A percentile compares a stretch with the other conserved stretches of the same genome.
phyloP scores from a whole-genome alignment of 2,113 vertebrate species.

The Athene cunicularia region DNA sequence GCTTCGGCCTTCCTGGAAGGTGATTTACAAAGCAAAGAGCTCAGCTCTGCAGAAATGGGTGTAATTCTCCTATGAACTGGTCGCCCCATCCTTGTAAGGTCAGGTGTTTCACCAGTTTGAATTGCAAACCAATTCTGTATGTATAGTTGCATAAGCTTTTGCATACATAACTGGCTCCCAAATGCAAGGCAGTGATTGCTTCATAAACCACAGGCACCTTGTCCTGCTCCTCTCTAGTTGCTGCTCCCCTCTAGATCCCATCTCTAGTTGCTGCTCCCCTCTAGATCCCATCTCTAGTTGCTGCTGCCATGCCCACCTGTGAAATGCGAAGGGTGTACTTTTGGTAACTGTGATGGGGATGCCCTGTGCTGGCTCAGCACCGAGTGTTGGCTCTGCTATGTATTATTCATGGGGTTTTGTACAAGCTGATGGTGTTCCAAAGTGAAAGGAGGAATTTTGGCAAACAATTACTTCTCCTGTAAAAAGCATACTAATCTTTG shows the following conservation, averaged over 20 bases:
- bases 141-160: neutral
- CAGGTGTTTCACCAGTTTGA: neutral
- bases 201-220: fast-evolving
- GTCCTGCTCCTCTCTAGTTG: neutral
- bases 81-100: neutral
- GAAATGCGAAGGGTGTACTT: neutral
- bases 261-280: neutral
- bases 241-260: fast-evolving
- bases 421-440: neutral
- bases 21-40: neutral
- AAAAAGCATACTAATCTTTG: neutral
- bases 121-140: neutral
- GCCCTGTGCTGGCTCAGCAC: neutral
- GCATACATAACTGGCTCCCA: neutral
- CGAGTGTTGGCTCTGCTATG: fast-evolving
- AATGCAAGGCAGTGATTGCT: neutral
- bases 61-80: neutral
- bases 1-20: fast-evolving
- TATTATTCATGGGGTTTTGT: neutral
- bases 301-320: fast-evolving
- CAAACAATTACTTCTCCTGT: neutral
- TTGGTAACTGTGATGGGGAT: neutral
- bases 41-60: neutral
- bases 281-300: too few relatives aligned
- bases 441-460: neutral